Evolutionary conservation across 2,113 vertebrate species (phyloP).

Genomic region (Tachuris rubrigastra): DNA sequence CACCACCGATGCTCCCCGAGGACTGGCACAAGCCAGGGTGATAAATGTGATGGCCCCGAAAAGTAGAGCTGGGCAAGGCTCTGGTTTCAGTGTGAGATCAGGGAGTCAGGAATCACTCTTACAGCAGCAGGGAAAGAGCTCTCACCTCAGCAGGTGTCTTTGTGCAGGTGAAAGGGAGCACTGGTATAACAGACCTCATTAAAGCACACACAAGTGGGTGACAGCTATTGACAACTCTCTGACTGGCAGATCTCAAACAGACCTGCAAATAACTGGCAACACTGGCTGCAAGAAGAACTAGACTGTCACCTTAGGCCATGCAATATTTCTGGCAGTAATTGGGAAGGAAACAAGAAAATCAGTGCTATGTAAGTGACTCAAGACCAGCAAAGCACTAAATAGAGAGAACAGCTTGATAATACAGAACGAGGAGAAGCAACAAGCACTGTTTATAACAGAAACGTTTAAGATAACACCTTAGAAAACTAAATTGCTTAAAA

Average conservation of each 20-base stretch:
- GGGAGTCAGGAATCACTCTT: background rate
- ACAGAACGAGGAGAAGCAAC: background rate
- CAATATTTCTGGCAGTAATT: background rate
- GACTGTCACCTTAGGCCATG: background rate
- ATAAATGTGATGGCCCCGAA: background rate
- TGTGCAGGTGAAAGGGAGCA: background rate
- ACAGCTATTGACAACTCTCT: rapidly evolving
- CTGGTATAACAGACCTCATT: background rate
- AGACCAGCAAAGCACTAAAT: background rate
- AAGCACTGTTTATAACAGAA: background rate
- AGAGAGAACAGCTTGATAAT: rapidly evolving
- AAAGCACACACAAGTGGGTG: background rate
- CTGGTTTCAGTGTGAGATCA: background rate
- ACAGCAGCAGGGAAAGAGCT: background rate
- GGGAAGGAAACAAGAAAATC: background rate
- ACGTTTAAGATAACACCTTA: background rate
- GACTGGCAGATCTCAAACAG: background rate
- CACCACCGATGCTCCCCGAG: rapidly evolving
- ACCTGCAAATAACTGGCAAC: background rate
- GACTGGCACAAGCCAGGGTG: background rate
- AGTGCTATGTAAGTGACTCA: background rate
- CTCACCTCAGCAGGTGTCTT: background rate
- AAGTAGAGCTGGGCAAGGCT: background rate
- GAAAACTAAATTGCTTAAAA: background rate
- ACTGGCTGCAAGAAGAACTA: background rate